A percentile compares a stretch with the other conserved stretches of the same genome.
phyloP scores from a whole-genome alignment of 2,113 vertebrate genomes.

The Notarius quadriscutis region DNA sequence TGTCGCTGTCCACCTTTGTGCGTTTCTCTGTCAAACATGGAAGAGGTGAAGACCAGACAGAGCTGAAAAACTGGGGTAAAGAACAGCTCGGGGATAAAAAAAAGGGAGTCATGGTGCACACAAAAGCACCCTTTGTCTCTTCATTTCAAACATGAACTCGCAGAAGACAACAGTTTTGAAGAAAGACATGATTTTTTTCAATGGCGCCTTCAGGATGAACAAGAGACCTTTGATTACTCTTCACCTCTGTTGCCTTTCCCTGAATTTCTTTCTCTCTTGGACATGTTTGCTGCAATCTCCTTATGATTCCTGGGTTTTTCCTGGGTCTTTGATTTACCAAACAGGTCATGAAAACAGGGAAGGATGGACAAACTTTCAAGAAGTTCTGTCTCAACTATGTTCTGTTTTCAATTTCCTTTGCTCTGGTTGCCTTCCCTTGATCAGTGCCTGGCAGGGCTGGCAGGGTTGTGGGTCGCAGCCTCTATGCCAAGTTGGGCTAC shows the following conservation, averaged over 20 bases:
- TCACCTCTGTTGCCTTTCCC: background rate
- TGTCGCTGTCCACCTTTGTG: conserved; percentile 54
- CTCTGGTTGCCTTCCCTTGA: background rate
- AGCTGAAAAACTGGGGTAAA: conserved; percentile 58
- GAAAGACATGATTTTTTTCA: conserved; percentile 28
- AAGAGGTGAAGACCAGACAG: conserved; percentile 43
- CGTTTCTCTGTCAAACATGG: conserved; percentile 51
- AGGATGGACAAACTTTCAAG: background rate
- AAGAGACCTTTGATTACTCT: conserved; percentile 27
- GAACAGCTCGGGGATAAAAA: conserved; percentile 16
- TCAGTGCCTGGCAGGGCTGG: background rate
- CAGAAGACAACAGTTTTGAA: conserved; percentile 57
- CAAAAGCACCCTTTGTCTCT: conserved; percentile 59
- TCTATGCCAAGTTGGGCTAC: background rate
- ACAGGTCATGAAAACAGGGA: background rate
- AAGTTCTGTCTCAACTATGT: conserved; percentile 22
- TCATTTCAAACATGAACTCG: conserved; percentile 57
- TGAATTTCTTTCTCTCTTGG: background rate
- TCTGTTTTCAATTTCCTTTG: background rate
- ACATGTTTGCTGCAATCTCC: conserved; percentile 33
- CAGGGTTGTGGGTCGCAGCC: background rate
- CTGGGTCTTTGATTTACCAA: background rate
- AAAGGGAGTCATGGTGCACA: conserved; percentile 35
- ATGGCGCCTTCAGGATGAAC: conserved; percentile 43
- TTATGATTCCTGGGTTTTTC: background rate